Evolutionary conservation across 2,113 vertebrate species (phyloP).

Genomic region (Hiodon alosoides): DNA sequence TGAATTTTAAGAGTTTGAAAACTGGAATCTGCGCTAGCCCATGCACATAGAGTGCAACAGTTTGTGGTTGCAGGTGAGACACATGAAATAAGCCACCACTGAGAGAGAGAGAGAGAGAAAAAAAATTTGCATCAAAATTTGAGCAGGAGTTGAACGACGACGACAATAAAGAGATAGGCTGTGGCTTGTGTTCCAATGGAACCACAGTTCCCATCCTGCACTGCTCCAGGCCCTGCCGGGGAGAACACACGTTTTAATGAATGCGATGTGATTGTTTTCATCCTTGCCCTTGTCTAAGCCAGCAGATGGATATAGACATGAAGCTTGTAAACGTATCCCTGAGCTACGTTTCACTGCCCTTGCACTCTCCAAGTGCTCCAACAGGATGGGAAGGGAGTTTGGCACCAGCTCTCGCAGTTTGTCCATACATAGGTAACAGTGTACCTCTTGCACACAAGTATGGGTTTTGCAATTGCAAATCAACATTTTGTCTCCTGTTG

Average conservation of each 20-base stretch:
- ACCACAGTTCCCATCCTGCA: conserved; percentile 82
- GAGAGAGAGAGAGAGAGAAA: conserved; percentile 21
- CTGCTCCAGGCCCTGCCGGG: conserved; percentile 75
- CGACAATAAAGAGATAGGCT: conserved; percentile 67
- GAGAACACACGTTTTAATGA: conserved; percentile 8
- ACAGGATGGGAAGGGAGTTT: no score
- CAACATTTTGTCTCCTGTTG: not conserved
- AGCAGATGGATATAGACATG: not conserved
- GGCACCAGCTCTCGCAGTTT: no score
- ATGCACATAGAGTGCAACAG: conserved; percentile 49
- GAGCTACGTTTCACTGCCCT: no score
- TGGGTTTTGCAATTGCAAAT: not conserved
- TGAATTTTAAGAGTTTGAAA: conserved; percentile 37
- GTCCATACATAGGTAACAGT: no score
- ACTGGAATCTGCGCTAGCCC: conserved; percentile 40
- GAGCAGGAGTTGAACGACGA: conserved; percentile 67
- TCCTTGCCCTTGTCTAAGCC: conserved; percentile 3
- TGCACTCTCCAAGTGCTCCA: no score
- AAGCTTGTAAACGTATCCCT: no score
- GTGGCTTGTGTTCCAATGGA: conserved; percentile 58
- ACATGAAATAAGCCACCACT: no score
- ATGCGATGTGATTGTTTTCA: not conserved
- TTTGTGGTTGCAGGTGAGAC: conserved; percentile 44
- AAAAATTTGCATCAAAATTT: conserved; percentile 70
- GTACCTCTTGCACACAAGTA: not conserved